phyloP scores from a whole-genome alignment of 2,888 invertebrate species.

The Gastrophysa polygoni region DNA sequence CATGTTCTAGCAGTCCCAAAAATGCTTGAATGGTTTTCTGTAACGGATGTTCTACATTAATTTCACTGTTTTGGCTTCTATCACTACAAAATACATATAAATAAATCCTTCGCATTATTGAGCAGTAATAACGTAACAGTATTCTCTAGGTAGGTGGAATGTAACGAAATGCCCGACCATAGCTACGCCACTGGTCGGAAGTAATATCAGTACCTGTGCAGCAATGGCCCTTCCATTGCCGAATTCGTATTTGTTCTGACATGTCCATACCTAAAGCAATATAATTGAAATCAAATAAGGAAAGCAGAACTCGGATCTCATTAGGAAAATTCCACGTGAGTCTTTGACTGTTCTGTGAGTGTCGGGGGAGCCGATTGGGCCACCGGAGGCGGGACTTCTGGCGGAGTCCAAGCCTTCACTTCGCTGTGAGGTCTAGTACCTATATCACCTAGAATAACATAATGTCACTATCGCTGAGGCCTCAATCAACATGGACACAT shows the following conservation, averaged over 20 bases:
- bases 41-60: no score
- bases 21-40: no score
- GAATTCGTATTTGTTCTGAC: constrained; percentile 54
- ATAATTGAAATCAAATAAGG: constrained; percentile 56
- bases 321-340: constrained; percentile 59
- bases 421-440: constrained; percentile 87
- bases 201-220: constrained; percentile 55
- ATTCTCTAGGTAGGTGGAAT: no score
- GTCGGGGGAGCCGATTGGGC: constrained; percentile 73
- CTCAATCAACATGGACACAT: no score
- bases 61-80: no score
- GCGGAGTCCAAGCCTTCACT: constrained; percentile 77
- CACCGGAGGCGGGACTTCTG: constrained; percentile 65
- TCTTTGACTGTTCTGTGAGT: constrained; percentile 65
- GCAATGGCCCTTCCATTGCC: constrained; percentile 53
- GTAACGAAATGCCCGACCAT: no score
- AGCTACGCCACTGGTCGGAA: no score
- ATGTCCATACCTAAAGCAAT: constrained; percentile 58
- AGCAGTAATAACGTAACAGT: no score
- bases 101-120: no score
- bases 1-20: no score
- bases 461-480: not conserved
- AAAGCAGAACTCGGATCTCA: constrained; percentile 56
- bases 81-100: no score
- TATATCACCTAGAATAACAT: constrained; percentile 67